phyloP scores from a whole-genome alignment of 1,140 invertebrate species.

The Penaeus chinensis region DNA sequence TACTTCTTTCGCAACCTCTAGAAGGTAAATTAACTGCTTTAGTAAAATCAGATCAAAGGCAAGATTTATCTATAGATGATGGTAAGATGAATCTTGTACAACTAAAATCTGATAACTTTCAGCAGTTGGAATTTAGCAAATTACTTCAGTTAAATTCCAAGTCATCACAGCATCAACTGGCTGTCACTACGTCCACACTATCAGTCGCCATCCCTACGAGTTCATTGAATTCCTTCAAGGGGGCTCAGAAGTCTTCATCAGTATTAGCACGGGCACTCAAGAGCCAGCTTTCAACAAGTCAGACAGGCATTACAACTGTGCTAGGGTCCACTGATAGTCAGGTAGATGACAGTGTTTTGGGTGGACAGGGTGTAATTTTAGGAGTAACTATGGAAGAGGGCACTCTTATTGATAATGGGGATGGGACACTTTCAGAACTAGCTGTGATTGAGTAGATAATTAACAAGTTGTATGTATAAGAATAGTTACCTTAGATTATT shows the following conservation, averaged over 20 bases:
- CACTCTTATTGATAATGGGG: constrained; percentile 53
- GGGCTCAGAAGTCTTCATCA: constrained; percentile 36
- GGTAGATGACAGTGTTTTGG: constrained; percentile 19
- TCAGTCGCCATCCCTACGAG: constrained; percentile 52
- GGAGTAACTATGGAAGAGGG: constrained; percentile 55
- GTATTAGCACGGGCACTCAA: constrained; percentile 46
- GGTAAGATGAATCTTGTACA: constrained; percentile 36
- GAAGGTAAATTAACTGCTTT: constrained; percentile 52
- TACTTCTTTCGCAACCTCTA: constrained; percentile 49
- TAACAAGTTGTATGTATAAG: too few species aligned
- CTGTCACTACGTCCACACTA: constrained; percentile 49
- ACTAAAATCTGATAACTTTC: constrained; percentile 48
- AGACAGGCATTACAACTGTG: constrained; percentile 25
- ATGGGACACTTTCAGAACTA: constrained; percentile 53
- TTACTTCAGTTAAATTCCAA: constrained; percentile 38
- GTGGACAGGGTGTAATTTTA: constrained; percentile 47
- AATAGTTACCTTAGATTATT: too few species aligned
- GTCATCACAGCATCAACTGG: constrained; percentile 44
- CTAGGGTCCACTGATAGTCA: constrained; percentile 36
- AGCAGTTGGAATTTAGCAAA: constrained; percentile 50
- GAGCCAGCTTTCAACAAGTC: constrained; percentile 38
- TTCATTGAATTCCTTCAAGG: constrained; percentile 40
- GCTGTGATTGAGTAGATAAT: constrained; percentile 46
- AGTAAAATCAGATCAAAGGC: constrained; percentile 38
- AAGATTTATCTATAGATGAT: constrained; percentile 39